phyloP scores from a whole-genome alignment of 2,888 invertebrate species.

The Andrena marginata region DNA sequence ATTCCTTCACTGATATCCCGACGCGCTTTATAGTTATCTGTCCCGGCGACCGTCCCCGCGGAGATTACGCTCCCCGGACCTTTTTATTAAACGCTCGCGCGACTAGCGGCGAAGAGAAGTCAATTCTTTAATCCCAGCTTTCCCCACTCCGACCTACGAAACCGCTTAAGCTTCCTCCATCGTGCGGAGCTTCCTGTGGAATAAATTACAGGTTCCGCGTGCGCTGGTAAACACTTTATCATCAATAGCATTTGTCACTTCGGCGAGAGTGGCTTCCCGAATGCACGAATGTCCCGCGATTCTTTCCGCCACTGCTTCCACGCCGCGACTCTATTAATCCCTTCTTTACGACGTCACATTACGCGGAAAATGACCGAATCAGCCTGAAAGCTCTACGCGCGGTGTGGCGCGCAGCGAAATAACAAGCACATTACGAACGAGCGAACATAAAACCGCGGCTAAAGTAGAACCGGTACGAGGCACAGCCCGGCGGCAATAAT shows the following conservation, averaged over 20 bases:
- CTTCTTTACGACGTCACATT: conserved; percentile 44
- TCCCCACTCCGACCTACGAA: neutral
- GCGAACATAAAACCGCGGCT: conserved; percentile 40
- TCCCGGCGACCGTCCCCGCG: conserved; percentile 17
- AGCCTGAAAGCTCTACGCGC: conserved; percentile 36
- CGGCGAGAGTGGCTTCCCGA: neutral
- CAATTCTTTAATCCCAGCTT: neutral
- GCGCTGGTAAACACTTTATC: too few species aligned
- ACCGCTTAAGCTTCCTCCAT: neutral
- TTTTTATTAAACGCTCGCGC: conserved; percentile 44
- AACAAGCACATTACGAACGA: conserved; percentile 31
- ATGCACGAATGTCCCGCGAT: neutral
- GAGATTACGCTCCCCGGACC: conserved; percentile 19
- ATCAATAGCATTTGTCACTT: too few species aligned
- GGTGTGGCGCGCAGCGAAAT: conserved; percentile 5
- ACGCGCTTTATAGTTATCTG: conserved; percentile 59
- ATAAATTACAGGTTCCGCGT: neutral
- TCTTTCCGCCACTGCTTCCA: neutral
- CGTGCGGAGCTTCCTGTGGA: too few species aligned
- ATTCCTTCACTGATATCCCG: conserved; percentile 65
- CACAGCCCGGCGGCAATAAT: conserved; percentile 37
- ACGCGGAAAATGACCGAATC: conserved; percentile 45
- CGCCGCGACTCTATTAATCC: conserved; percentile 24
- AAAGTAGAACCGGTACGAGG: conserved; percentile 27
- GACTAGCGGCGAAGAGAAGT: neutral